Conservation (phyloP, 2,888 invertebrate genomes). For the Lithophane ornitopus region DNA sequence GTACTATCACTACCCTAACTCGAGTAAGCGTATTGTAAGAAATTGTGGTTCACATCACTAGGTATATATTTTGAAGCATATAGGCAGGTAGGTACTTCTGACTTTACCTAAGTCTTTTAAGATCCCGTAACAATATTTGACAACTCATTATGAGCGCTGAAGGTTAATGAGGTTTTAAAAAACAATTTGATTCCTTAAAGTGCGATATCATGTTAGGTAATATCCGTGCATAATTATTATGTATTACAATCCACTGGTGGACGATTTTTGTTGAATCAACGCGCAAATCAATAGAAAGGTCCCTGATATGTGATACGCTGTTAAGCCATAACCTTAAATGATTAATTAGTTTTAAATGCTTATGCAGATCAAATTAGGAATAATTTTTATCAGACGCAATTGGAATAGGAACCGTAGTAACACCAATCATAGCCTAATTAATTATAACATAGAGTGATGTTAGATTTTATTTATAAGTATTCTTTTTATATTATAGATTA, state of each 20-base stretch:
- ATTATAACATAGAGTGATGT: constrained; percentile 87
- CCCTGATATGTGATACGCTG: constrained; percentile 76
- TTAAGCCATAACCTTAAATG: constrained; percentile 76
- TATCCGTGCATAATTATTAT: neutral
- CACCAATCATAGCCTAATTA: constrained; percentile 90
- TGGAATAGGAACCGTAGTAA: constrained; percentile 85
- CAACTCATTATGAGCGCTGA: neutral
- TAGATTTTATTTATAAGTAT: constrained; percentile 87
- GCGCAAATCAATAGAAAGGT: constrained; percentile 55
- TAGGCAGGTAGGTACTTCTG: neutral
- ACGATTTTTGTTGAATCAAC: constrained; percentile 34
- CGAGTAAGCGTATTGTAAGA: neutral
- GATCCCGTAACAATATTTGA: constrained; percentile 11
- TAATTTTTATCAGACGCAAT: constrained; percentile 71
- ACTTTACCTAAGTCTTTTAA: neutral
- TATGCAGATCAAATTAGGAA: constrained; percentile 74
- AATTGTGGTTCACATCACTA: neutral
- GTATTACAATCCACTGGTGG: constrained; percentile 10
- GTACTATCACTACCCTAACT: neutral
- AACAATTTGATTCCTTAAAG: constrained; percentile 14
- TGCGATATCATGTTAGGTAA: constrained; percentile 14
- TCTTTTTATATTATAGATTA: constrained; percentile 84
- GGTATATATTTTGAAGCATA: neutral
- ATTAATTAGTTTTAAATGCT: constrained; percentile 76
- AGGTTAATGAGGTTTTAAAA: constrained; percentile 47